Base-by-base conservation (phyloP, 2,113 vertebrate genomes). In the Microtus pennsylvanicus region DNA sequence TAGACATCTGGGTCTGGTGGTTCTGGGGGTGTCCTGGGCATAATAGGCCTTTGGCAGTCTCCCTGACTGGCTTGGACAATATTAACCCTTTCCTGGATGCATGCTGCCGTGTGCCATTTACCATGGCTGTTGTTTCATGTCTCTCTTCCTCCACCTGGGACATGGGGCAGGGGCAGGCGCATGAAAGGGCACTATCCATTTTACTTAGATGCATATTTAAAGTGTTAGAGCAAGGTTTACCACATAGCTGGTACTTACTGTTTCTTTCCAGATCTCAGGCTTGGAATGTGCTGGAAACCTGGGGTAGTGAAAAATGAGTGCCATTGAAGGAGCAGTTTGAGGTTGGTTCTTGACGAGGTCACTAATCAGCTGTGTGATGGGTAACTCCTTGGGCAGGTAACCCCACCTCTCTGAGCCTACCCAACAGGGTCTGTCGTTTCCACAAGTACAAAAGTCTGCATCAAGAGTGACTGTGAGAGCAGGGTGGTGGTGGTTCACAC, bases 331-430 rank as follows among this genome's bases (percentile, higher is more conserved):
- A 63, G 30, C 70, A 42, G 85, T 55, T 19, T 26, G 70, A 72
- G 65, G 82, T 92, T 7, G 13, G 3, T 35, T 93, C 35, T 80
- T 90, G 47, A 89, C 9, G 19, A 33, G 22, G 82, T 38, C 70
- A 38, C 28, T 47, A 77, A 83, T 42, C 28, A 72, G 61, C 94
- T 91, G 76, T 86, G 93, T 92, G 93, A 85, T 42, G 38, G n/a
- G 81, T 65, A 63, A 85, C 58, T 65, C 58, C 35, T 81, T 55
- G 89, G 93, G 8, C 86, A 86, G 72, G 85, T 82, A 52, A 82
- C 50, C 45, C 75, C n/a, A 76, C 80, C 67, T 89, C 81, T 93
- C 67, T 90, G 90, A 86, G 89, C 70, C 65, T 63, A 24, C 24
- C n/a, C 61, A 8, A 11, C 30, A 85, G 28, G 6, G 55, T n/a